Percentiles rank a stretch among this genome's conserved stretches.
phyloP scores from a whole-genome alignment of 2,113 vertebrate genomes.

The Silurus asotus region DNA sequence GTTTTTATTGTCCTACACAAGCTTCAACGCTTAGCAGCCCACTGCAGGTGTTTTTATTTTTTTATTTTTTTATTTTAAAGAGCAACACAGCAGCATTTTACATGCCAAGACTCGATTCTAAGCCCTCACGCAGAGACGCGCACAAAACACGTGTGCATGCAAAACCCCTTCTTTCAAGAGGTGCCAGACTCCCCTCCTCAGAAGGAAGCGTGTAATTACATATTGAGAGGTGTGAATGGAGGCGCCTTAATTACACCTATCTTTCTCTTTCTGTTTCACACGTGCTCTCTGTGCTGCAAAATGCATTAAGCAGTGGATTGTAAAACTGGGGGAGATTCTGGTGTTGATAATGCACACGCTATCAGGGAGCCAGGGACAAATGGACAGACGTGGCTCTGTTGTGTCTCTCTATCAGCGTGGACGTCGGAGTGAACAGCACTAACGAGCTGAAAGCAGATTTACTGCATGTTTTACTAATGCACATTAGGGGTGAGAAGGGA shows the following conservation, averaged over 20 bases:
- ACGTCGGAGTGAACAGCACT: slow-evolving; percentile 30
- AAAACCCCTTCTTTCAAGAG: slow-evolving; percentile 27
- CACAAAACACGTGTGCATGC: slow-evolving; percentile 3
- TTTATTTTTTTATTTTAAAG: too few relatives aligned
- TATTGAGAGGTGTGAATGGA: slow-evolving; percentile 66
- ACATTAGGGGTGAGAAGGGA: background rate
- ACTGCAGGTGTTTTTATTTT: slow-evolving; percentile 39
- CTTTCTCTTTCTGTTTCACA: slow-evolving; percentile 51
- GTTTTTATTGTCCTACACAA: background rate
- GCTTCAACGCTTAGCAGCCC: background rate
- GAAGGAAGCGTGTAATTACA: slow-evolving; percentile 66
- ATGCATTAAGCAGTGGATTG: slow-evolving; percentile 55
- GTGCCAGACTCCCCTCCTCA: slow-evolving; percentile 61
- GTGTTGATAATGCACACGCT: slow-evolving; percentile 53
- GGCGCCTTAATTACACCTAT: slow-evolving; percentile 68
- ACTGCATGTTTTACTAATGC: background rate
- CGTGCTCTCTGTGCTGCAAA: slow-evolving; percentile 54
- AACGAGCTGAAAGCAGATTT: slow-evolving; percentile 45
- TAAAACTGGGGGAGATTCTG: background rate
- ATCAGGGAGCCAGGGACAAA: slow-evolving; percentile 56
- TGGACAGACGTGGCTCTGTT: slow-evolving; percentile 55
- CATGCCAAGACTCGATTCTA: slow-evolving; percentile 40
- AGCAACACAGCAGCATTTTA: slow-evolving; percentile 32
- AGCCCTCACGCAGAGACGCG: background rate
- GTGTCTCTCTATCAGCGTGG: slow-evolving; percentile 35